Percentiles rank a stretch among this genome's conserved stretches.
Evolutionary conservation across 2,797 vertebrate species (phyloP).

Genomic region (Trichosurus vulpecula): DNA sequence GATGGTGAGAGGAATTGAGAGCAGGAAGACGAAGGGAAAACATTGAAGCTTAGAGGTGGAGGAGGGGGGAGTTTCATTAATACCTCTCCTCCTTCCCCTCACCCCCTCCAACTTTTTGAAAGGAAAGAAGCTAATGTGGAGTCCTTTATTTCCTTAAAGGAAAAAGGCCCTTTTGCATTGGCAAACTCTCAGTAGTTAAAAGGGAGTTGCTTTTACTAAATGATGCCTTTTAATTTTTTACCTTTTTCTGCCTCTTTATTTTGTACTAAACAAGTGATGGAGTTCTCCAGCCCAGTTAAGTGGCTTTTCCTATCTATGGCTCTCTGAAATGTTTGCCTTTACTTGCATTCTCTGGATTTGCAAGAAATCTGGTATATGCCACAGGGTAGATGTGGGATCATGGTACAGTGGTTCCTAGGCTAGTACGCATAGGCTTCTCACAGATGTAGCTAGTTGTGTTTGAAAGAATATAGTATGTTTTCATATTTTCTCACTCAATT

Average conservation of each 20-base stretch:
- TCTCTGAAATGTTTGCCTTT: not conserved
- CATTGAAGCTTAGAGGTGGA: conserved; percentile 22
- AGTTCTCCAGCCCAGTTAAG: not conserved
- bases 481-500: not conserved
- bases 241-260: conserved; percentile 42
- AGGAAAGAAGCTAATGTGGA: not conserved
- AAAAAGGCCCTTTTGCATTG: not conserved
- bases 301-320: not conserved
- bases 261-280: conserved; percentile 13
- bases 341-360: not conserved
- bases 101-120: not conserved
- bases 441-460: not conserved
- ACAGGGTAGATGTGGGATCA: not conserved
- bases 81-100: not conserved
- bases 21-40: conserved; percentile 35
- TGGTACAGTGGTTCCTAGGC: not conserved
- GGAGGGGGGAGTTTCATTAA: not conserved
- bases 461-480: not conserved
- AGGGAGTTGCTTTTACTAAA: not conserved
- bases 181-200: not conserved
- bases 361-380: not conserved
- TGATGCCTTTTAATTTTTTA: conserved; percentile 13
- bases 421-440: not conserved
- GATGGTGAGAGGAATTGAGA: conserved; percentile 59
- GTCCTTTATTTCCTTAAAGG: not conserved